These are phyloP conservation scores for Gymnoscopelus microlampas DNA, from an alignment of 2,797 vertebrate species.

Conservation along the genomic window DNA sequence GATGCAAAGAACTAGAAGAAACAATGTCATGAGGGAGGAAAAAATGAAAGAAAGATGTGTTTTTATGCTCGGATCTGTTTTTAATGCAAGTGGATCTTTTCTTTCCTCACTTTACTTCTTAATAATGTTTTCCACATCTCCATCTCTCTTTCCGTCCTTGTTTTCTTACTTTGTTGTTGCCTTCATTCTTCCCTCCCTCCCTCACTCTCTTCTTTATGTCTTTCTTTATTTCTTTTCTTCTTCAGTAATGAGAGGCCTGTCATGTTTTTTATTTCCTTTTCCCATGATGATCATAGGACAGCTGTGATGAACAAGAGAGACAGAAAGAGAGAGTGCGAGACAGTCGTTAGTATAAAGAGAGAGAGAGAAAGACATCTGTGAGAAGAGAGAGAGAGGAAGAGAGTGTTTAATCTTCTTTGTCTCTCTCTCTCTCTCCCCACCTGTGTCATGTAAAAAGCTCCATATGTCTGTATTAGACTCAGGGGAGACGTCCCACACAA, in stretches of 20 bases:
- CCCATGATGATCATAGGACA: no score
- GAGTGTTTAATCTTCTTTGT: slow-evolving; percentile 37
- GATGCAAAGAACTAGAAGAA: background rate
- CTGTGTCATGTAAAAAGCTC: slow-evolving; percentile 68
- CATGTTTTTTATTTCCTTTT: no score
- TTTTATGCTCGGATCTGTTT: no score
- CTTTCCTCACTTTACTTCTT: no score
- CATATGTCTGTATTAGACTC: slow-evolving; percentile 60
- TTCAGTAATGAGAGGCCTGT: slow-evolving; percentile 37
- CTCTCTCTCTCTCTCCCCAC: slow-evolving; percentile 9
- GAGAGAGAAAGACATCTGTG: slow-evolving; percentile 55
- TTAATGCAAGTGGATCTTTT: no score
- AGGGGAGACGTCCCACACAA: slow-evolving; percentile 55
- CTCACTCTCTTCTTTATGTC: slow-evolving; percentile 38
- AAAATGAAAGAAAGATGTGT: background rate
- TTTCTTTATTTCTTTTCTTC: slow-evolving; percentile 22
- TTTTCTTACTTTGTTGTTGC: background rate
- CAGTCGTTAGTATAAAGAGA: slow-evolving; percentile 42
- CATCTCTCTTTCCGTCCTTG: no score
- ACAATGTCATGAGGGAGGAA: background rate
- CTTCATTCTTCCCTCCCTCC: slow-evolving; percentile 32
- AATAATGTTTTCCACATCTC: no score
- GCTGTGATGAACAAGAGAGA: no score
- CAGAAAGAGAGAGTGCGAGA: no score
- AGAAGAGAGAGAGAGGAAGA: slow-evolving; percentile 54